These are phyloP conservation scores for Oophaga sylvatica DNA, from an alignment of 2,797 vertebrate species.

Conservation along the genomic window DNA sequence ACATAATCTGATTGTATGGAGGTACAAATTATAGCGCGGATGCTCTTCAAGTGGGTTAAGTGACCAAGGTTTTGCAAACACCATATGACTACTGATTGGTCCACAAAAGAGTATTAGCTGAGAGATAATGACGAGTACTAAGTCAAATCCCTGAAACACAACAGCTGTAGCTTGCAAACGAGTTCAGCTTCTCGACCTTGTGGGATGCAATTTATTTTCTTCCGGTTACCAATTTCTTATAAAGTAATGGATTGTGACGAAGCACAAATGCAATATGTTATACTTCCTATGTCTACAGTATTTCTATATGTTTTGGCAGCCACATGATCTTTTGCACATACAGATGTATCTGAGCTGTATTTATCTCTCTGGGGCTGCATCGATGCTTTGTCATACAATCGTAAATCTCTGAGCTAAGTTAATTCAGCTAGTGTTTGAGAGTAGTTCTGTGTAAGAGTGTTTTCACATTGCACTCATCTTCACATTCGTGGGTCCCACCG, in stretches of 20 bases:
- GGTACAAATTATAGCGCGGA: slow-evolving; percentile 79
- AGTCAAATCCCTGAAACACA: slow-evolving; percentile 79
- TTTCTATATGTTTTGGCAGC: slow-evolving; percentile 50
- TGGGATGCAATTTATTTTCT: slow-evolving; percentile 63
- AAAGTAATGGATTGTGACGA: slow-evolving; percentile 63
- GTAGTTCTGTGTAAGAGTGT: neutral
- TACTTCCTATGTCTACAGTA: slow-evolving; percentile 18
- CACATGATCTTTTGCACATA: slow-evolving; percentile 26
- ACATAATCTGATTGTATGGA: slow-evolving; percentile 83
- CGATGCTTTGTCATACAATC: neutral
- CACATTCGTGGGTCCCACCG: too few relatives aligned
- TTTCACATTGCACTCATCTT: too few relatives aligned
- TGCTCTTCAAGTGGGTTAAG: slow-evolving; percentile 80
- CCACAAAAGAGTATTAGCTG: slow-evolving; percentile 79
- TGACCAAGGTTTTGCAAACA: slow-evolving; percentile 76
- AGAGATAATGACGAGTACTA: slow-evolving; percentile 82
- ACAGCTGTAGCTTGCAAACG: slow-evolving; percentile 77
- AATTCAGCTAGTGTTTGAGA: neutral
- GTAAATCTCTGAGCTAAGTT: neutral
- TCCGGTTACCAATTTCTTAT: slow-evolving; percentile 59
- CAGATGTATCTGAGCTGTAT: neutral
- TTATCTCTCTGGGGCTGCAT: neutral
- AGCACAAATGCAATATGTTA: slow-evolving; percentile 35
- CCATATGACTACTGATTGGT: slow-evolving; percentile 82
- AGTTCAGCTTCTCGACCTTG: slow-evolving; percentile 67